These are phyloP conservation scores for Tinamus major DNA, from an alignment of 2,797 vertebrate genomes.

Conservation along the genomic window DNA sequence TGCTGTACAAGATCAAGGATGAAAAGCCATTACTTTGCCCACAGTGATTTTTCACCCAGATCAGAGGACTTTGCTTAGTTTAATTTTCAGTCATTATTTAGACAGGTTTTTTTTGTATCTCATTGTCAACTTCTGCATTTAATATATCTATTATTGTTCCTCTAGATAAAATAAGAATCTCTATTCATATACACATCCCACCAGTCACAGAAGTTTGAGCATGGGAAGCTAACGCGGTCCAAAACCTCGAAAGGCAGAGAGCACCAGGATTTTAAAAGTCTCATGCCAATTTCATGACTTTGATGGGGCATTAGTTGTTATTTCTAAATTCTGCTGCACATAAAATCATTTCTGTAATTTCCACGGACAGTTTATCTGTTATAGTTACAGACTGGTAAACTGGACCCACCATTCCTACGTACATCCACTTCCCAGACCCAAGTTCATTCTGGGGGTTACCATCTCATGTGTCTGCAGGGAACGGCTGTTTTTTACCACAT, in stretches of 20 bases:
- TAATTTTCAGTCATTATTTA: slow-evolving; percentile 37
- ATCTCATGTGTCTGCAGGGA: background rate
- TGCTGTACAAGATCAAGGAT: slow-evolving; percentile 33
- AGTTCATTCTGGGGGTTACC: accelerated
- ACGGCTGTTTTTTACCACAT: background rate
- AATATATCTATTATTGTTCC: slow-evolving; percentile 36
- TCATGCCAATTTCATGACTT: background rate
- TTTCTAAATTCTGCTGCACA: background rate
- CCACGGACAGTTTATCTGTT: accelerated
- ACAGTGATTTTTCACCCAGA: slow-evolving; percentile 14
- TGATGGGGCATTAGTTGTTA: background rate
- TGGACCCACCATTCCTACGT: background rate
- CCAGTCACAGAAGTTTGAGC: background rate
- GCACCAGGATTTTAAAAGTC: background rate
- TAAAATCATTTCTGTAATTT: background rate
- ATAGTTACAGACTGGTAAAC: background rate
- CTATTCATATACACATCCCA: background rate
- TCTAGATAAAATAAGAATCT: background rate
- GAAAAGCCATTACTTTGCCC: background rate
- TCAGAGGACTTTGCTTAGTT: background rate
- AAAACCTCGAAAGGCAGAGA: background rate
- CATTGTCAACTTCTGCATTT: background rate
- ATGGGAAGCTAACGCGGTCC: background rate
- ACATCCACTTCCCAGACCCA: background rate
- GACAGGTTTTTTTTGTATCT: background rate